Base-by-base conservation (phyloP, 35 echinoderm and acorn worm genomes). In the Apostichopus parvimensis region DNA sequence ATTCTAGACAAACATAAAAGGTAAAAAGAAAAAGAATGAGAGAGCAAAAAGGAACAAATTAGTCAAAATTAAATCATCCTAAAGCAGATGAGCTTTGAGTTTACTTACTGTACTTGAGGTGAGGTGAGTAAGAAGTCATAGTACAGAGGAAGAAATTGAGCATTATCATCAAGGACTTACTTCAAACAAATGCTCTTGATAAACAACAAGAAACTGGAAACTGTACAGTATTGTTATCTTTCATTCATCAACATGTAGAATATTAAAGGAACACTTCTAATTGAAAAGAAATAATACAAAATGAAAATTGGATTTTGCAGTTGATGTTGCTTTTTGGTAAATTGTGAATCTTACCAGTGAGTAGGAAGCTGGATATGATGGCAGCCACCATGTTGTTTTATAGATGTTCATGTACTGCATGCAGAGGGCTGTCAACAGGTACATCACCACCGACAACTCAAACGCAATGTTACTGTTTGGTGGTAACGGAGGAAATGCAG, bases 321-420 rank as follows among this genome's bases (percentile, higher is more conserved):
- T 60, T 26, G 12, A 13, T 56, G 9, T 72, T 12, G n/a, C 65
- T 0, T 52, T 12, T 28, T 64, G 17, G 4, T 72, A 77, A 8
- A 23, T 56, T 59, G 14, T 66, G 81, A 23, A 5, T 64, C 93
- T 94, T 24, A 98, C 97, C 97, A 98, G 83, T 9, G 97, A 93
- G 10, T 93, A 94, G 79, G 94, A 92, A 20, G 97, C 90, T 82
- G 94, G 97, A 10, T 93, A 92, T 8, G 88, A 60, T 20, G 93
- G 91, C 64, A 96, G 65, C 97, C 97, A 98, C 94, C 94, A 99
- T 26, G 94, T 93, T 5, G 95, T 99, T 90, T 94, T 96, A 87
- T 99, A 98, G 93, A 98, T 98, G 89, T 98, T 98, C 12, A 98
- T 91, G 61, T 98, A 98, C 87, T 98, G 97, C 59, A 98, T 83